phyloP scores from a whole-genome alignment of 2,888 invertebrate species.

The Yponomeuta evonymella region DNA sequence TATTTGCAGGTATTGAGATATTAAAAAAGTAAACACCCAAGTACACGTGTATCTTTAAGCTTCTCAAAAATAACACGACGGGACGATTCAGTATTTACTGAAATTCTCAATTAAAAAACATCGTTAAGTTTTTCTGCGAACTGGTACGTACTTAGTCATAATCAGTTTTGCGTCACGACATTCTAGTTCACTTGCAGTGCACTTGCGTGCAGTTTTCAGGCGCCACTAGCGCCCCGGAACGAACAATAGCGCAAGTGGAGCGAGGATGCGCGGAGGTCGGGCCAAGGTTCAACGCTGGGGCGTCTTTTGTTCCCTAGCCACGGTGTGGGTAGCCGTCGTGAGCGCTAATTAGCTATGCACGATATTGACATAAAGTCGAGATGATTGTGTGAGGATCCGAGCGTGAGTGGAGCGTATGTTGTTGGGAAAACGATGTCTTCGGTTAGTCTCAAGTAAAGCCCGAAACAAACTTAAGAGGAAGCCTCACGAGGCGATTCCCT shows the following conservation, averaged over 20 bases:
- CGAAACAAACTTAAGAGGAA: too few species aligned
- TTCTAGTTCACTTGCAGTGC: neutral
- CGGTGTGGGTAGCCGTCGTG: neutral
- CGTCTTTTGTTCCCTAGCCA: constrained; percentile 50
- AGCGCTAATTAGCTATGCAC: constrained; percentile 1
- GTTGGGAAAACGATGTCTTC: neutral
- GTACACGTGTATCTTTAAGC: too few species aligned
- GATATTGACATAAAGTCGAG: constrained; percentile 2
- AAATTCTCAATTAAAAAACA: too few species aligned
- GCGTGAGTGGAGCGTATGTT: neutral
- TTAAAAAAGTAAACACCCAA: too few species aligned
- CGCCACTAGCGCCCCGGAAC: constrained; percentile 23
- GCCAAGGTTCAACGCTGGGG: constrained; percentile 61
- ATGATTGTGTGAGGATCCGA: neutral
- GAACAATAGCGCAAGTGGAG: constrained; percentile 53
- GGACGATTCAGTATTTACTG: too few species aligned
- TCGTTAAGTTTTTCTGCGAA: too few species aligned
- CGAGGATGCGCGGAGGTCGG: constrained; percentile 69
- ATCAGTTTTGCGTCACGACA: too few species aligned
- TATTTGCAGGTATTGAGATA: too few species aligned
- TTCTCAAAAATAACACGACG: too few species aligned
- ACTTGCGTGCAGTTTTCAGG: constrained; percentile 5
- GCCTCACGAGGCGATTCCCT: too few species aligned
- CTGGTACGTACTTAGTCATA: too few species aligned
- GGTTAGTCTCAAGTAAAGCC: too few species aligned